Evolutionary conservation across 2,113 vertebrate species (phyloP).

Genomic region (Oriolus oriolus): DNA sequence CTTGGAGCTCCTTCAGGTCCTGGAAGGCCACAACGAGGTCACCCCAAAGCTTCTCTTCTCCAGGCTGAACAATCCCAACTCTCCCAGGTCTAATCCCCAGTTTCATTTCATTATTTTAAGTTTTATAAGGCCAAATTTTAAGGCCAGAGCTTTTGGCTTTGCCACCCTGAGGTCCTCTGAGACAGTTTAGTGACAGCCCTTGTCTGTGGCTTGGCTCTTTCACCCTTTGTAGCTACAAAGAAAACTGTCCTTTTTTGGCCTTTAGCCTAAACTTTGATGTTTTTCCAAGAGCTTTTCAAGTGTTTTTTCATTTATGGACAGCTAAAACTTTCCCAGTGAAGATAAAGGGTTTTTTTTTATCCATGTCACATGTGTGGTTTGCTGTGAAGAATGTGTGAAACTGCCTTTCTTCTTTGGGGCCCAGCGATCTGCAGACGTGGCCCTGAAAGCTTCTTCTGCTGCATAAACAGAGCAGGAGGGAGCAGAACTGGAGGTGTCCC

Average conservation of each 20-base stretch:
- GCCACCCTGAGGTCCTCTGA: neutral
- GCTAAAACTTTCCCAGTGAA: neutral
- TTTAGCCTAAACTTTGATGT: slow-evolving; percentile 6
- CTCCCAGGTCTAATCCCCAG: neutral
- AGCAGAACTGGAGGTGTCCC: neutral
- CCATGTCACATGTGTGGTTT: neutral
- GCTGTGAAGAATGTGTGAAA: neutral
- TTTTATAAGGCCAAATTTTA: too few species aligned
- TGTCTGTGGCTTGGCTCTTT: neutral
- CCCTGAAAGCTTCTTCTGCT: neutral
- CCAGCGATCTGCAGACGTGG: neutral
- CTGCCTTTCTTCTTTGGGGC: neutral
- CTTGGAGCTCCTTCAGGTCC: neutral
- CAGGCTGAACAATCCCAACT: neutral
- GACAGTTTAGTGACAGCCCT: neutral
- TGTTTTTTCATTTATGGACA: neutral
- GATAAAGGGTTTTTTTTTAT: neutral
- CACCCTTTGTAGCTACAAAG: neutral
- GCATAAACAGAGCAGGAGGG: neutral
- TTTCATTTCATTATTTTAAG: too few species aligned
- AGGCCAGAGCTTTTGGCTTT: neutral
- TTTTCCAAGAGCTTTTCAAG: neutral
- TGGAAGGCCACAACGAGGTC: neutral
- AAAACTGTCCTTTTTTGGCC: neutral
- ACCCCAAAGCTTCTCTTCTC: neutral